Base-by-base conservation (phyloP, 1,140 invertebrate genomes). In the Harlomillsia oculata region DNA sequence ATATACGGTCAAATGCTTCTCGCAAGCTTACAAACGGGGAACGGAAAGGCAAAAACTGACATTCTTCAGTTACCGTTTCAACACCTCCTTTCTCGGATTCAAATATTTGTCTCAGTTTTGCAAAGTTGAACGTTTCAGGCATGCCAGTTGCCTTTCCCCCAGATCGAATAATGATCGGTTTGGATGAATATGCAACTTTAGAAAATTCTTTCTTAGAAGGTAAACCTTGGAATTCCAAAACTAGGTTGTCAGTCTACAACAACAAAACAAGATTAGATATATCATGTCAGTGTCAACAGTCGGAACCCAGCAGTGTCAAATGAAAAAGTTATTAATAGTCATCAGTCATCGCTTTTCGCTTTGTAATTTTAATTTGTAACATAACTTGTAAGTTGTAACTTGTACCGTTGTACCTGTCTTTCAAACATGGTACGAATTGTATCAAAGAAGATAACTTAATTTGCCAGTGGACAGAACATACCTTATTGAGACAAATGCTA, bases 111-210 rank as follows among this genome's bases (percentile, higher is more conserved):
- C 75, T 67, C 69, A 78, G 26, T 69, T 59, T 60, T 64, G 71
- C 54, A 66, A 72, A 64, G 75, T 76, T 11, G 45, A 65, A 18
- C 59, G 30, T 56, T 70, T 73, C 72, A 6, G 68, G 68, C 76
- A 75, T 77, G 50, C 72, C 68, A 3, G 46, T 54, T 0, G 18
- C 23, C 14, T 13, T 55, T 8, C 85, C 81, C 2, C 82, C 87
- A 55, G 77, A 76, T 72, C 87, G 87, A 1, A 89, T 78, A 48
- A 93, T 77, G 20, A 92, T 83, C 9, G 89, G 89, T 62, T 79
- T 75, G 6, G 84, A 83, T 2, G 82, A 82, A 72, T 91, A 93
- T 1, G 86, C 85, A 53, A 78, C 69, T 43, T 68, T 49, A 8
- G 72, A 69, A 71, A 89, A 89, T 59, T 80, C 74, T 58, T 81